Evolutionary conservation across 2,113 vertebrate species (phyloP).

Genomic region (Phasianus colchicus): DNA sequence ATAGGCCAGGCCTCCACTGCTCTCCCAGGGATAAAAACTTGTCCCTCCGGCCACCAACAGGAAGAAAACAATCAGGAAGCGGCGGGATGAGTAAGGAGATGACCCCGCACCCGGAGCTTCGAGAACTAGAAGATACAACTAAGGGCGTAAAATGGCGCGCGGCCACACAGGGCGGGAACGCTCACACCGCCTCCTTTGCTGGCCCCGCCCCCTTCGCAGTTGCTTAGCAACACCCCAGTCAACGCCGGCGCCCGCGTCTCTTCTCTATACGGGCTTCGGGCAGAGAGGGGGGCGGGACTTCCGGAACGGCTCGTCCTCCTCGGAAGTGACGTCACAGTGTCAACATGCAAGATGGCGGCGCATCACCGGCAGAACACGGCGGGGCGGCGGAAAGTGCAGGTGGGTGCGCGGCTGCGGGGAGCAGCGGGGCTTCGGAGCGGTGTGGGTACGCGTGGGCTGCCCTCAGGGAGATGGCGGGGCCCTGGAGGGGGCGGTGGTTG

Average conservation of each 20-base stretch:
- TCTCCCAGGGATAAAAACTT: background rate
- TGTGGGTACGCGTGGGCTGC: fast-evolving
- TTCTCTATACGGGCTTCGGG: no score
- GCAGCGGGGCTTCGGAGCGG: background rate
- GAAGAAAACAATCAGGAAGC: fast-evolving
- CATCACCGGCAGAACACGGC: conserved; percentile 99
- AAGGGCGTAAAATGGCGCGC: fast-evolving
- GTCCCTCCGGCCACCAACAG: fast-evolving
- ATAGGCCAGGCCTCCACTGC: fast-evolving
- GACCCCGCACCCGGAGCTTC: fast-evolving
- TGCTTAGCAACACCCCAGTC: background rate
- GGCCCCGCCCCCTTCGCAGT: background rate
- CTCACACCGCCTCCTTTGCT: fast-evolving
- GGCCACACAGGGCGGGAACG: fast-evolving
- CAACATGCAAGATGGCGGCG: conserved; percentile 99
- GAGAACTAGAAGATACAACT: fast-evolving
- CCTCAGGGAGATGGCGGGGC: background rate
- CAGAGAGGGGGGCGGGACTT: background rate
- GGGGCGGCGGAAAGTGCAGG: conserved; percentile 96
- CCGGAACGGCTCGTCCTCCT: conserved; percentile 19
- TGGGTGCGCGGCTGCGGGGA: background rate
- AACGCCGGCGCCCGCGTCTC: fast-evolving
- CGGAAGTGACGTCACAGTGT: conserved; percentile 91
- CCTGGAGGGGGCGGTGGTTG: background rate
- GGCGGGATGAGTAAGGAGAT: fast-evolving